Percentiles rank a stretch among this genome's conserved stretches.
phyloP scores from a whole-genome alignment of 2,113 vertebrate species.

The Uria lomvia region DNA sequence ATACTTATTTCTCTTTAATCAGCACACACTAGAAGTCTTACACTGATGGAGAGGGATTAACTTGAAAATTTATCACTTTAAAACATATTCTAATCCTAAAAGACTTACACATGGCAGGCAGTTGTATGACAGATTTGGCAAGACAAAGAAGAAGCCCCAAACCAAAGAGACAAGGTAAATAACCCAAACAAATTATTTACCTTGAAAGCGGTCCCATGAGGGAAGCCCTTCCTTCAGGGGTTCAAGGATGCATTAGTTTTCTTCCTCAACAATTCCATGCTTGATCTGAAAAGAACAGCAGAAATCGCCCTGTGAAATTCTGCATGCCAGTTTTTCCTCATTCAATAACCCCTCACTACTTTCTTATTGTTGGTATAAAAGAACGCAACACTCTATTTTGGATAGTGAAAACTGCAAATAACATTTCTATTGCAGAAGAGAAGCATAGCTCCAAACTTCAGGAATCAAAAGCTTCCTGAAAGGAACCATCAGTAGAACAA shows the following conservation, averaged over 20 bases:
- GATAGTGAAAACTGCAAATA: background rate
- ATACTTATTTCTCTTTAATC: background rate
- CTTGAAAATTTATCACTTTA: background rate
- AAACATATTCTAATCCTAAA: background rate
- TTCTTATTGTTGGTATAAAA: background rate
- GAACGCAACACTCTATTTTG: background rate
- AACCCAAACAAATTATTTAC: slow-evolving; percentile 3
- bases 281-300: slow-evolving; percentile 20
- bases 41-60: background rate
- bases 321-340: background rate
- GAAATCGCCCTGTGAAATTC: background rate
- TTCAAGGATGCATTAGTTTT: background rate
- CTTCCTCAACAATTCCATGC: slow-evolving; percentile 10
- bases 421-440: background rate
- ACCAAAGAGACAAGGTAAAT: background rate
- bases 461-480: background rate
- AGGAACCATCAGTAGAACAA: background rate
- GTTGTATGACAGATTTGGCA: background rate
- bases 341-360: background rate
- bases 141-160: background rate
- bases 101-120: background rate
- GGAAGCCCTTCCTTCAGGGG: slow-evolving; percentile 27
- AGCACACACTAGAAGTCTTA: background rate
- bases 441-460: background rate
- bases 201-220: slow-evolving; percentile 30